Evolutionary conservation across 1,140 invertebrate genomes (phyloP).

Genomic region (Harlomillsia oculata): DNA sequence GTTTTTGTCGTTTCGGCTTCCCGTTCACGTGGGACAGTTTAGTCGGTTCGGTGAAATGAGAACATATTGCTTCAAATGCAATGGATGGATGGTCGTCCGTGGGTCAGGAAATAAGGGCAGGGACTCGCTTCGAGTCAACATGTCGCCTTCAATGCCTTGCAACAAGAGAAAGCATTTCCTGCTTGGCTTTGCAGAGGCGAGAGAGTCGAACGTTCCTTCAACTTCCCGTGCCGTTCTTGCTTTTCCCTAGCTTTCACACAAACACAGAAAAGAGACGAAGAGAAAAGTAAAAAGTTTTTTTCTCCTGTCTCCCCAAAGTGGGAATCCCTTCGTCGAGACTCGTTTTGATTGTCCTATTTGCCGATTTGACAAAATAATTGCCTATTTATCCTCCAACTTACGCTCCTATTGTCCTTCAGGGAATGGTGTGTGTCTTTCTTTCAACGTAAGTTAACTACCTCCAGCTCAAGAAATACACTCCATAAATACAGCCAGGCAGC

Average conservation of each 20-base stretch:
- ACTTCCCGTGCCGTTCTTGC: not conserved
- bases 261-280: too few species aligned
- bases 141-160: too few species aligned
- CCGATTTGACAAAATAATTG: slow-evolving; percentile 37
- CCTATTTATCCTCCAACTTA: slow-evolving; percentile 36
- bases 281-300: too few species aligned
- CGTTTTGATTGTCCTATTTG: slow-evolving; percentile 31
- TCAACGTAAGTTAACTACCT: slow-evolving; percentile 7
- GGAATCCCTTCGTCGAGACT: slow-evolving; percentile 24
- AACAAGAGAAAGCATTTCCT: not conserved
- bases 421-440: slow-evolving; percentile 24
- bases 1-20: slow-evolving; percentile 23
- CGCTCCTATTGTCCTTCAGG: slow-evolving; percentile 33
- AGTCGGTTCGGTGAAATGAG: slow-evolving; percentile 33
- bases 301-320: slow-evolving; percentile 24
- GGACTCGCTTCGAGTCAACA: too few species aligned
- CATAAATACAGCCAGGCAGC: slow-evolving; percentile 11
- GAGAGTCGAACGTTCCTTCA: not conserved
- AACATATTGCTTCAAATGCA: slow-evolving; percentile 34
- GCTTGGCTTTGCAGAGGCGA: not conserved
- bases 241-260: slow-evolving; percentile 8
- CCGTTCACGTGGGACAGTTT: slow-evolving; percentile 36
- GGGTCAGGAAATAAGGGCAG: too few species aligned
- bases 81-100: slow-evolving; percentile 29
- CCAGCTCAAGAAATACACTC: slow-evolving; percentile 14